Base-by-base conservation (phyloP, 2,888 invertebrate genomes). In the Subacronicta megacephala region DNA sequence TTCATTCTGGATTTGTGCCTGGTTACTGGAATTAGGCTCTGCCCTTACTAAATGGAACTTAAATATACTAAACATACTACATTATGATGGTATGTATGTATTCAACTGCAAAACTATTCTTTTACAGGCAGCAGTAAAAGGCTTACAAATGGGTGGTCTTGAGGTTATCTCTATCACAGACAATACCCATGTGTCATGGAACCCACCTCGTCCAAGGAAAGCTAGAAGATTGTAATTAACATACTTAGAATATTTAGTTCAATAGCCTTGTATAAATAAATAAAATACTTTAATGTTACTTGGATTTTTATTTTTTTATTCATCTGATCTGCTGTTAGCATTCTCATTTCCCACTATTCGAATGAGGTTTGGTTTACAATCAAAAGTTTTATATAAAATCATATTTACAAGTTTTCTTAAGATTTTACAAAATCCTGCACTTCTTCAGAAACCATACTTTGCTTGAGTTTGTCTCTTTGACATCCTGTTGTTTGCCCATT, bases 121-220 rank as follows among this genome's bases (percentile, higher is more conserved):
- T 95, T 35, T 47, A 95, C 93, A 98, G 98, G 96, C 99, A 40
- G 96, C 98, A 5, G 96, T 99, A 41, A 99, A 99, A 93, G 99
- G 99, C 1, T 88, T 99, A 16, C 97, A 98, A 90, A 97, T 99
- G 97, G 96, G 97, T 45, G 99, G 99, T 12, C 84, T 99, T 33
- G 95, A 98, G 62, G 96, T 99, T 71, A 95, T 99, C 15, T 99
- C 99, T 6, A 95, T 99, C 50, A 98, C 99, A n/a, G 99, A 99
- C 85, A 95, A 94, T 76, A 99, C 99, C 0, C 96, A 95, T 50
- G 96, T 99, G 5, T 97, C 98, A 0, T 97, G 96, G 96, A 96
- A 96, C 87, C 97, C 97, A 29, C 97, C 97, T 3, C 94, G 99
- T 62, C 96, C 99, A 23, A 95, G 97, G 77, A 99, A 99, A 92